A percentile compares a stretch with the other conserved stretches of the same genome.
phyloP scores from a whole-genome alignment of 2,797 vertebrate genomes.

The Otolemur crassicaudatus region DNA sequence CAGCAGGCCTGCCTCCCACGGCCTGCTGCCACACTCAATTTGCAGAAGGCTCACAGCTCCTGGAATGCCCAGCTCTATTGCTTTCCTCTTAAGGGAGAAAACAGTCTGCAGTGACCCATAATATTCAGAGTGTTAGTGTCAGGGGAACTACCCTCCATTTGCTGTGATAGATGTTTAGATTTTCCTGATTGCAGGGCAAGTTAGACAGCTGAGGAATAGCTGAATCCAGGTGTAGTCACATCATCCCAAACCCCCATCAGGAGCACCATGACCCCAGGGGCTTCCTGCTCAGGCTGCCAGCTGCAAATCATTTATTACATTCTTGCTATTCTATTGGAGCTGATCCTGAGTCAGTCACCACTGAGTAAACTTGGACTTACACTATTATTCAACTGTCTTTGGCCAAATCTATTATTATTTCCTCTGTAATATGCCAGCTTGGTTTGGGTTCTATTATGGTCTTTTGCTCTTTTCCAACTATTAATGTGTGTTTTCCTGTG shows the following conservation, averaged over 20 bases:
- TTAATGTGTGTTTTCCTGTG: not conserved
- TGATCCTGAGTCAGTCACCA: not conserved
- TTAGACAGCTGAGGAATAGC: not conserved
- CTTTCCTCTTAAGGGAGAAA: not conserved
- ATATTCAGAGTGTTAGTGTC: no score
- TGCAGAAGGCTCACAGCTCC: not conserved
- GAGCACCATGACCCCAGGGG: accelerated
- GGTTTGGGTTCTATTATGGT: not conserved
- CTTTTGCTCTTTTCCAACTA: not conserved
- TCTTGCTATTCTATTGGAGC: not conserved
- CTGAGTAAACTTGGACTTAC: not conserved
- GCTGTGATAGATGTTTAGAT: not conserved
- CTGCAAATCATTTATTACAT: not conserved
- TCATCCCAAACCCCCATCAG: not conserved
- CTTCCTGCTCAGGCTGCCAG: not conserved
- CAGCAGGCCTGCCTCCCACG: no score
- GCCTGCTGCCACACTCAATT: not conserved
- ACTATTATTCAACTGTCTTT: not conserved
- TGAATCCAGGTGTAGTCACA: not conserved
- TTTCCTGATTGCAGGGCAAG: not conserved
- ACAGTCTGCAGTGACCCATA: not conserved
- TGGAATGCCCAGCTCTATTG: not conserved
- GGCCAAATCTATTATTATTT: not conserved
- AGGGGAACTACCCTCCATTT: not conserved
- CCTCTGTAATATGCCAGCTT: not conserved